Evolutionary conservation across 2,888 invertebrate genomes (phyloP).

Genomic region (Lomographa bimaculata): DNA sequence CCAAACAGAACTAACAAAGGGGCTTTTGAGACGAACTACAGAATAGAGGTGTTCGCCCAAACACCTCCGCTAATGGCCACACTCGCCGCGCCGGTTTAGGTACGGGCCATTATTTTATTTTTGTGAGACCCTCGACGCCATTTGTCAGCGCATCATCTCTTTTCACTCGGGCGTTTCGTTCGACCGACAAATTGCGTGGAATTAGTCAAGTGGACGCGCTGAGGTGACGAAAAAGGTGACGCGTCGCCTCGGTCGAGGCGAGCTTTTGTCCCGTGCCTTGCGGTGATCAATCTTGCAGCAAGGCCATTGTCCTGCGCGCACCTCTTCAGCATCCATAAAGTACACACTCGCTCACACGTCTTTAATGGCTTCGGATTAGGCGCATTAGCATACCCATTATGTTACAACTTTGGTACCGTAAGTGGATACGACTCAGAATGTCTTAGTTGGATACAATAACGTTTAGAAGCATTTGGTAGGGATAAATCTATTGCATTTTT

Average conservation of each 20-base stretch:
- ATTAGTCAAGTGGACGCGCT: slow-evolving; percentile 78
- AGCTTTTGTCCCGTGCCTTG: slow-evolving; percentile 53
- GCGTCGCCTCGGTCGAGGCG: slow-evolving; percentile 56
- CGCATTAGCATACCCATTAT: slow-evolving; percentile 52
- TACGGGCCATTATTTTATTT: slow-evolving; percentile 81
- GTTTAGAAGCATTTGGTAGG: too few species aligned
- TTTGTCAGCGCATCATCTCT: slow-evolving; percentile 81
- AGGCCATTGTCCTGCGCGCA: slow-evolving; percentile 64
- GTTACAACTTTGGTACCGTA: slow-evolving; percentile 19
- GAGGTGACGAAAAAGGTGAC: slow-evolving; percentile 83
- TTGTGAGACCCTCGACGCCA: slow-evolving; percentile 79
- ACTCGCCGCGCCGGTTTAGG: slow-evolving; percentile 74
- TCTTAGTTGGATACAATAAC: slow-evolving; percentile 9
- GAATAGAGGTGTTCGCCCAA: slow-evolving; percentile 81
- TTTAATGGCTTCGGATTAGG: slow-evolving; percentile 54
- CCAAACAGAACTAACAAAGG: slow-evolving; percentile 79
- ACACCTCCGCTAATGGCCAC: slow-evolving; percentile 79
- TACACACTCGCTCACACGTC: slow-evolving; percentile 36
- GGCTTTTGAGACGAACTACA: slow-evolving; percentile 77
- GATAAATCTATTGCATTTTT: too few species aligned
- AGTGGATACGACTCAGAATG: slow-evolving; percentile 17
- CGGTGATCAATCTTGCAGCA: slow-evolving; percentile 70
- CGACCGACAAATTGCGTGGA: slow-evolving; percentile 78
- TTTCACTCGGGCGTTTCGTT: slow-evolving; percentile 73
- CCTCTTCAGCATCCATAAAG: slow-evolving; percentile 56